Conservation (phyloP, 37 sponge, comb jelly and placozoan species). For the Agelas oroides region DNA sequence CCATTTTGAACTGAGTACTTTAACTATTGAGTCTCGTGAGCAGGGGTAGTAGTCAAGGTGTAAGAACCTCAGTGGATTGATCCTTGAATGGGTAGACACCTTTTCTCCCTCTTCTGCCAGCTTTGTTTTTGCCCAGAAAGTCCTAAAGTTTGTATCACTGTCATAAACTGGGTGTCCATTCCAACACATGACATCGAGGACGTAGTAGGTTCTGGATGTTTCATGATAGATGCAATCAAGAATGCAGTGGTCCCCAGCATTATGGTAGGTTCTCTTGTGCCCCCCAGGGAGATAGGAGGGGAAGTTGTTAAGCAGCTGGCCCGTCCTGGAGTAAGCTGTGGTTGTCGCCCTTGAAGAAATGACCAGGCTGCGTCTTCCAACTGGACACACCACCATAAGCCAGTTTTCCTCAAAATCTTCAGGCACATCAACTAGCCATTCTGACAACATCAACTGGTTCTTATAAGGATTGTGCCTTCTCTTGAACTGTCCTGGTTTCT, state of each 20-base stretch:
- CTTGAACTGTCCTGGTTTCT: not conserved
- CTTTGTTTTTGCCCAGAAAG: constrained; percentile 62
- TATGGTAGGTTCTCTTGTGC: constrained; percentile 6
- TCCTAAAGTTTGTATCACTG: constrained; percentile 82
- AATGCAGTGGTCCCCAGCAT: constrained; percentile 61
- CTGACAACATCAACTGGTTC: constrained; percentile 96
- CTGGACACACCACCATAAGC: constrained; percentile 84
- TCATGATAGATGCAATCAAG: constrained; percentile 90
- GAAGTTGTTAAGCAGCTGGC: constrained; percentile 76
- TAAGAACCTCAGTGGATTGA: constrained; percentile 72
- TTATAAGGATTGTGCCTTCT: constrained; percentile 64
- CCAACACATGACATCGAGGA: constrained; percentile 97
- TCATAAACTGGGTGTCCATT: constrained; percentile 83
- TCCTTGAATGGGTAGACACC: constrained; percentile 7
- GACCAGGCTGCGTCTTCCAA: constrained; percentile 87
- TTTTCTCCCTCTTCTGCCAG: constrained; percentile 38
- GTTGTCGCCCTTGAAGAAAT: constrained; percentile 82
- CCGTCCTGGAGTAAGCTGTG: constrained; percentile 79
- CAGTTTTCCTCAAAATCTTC: constrained; percentile 82
- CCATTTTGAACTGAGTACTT: constrained; percentile 30
- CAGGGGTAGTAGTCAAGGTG: constrained; percentile 51
- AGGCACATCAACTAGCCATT: constrained; percentile 94
- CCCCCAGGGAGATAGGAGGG: constrained; percentile 95
- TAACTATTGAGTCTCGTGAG: constrained; percentile 46
- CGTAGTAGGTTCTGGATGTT: constrained; percentile 61